phyloP scores from a whole-genome alignment of 2,888 invertebrate genomes.

The Pristionchus exspectatus region DNA sequence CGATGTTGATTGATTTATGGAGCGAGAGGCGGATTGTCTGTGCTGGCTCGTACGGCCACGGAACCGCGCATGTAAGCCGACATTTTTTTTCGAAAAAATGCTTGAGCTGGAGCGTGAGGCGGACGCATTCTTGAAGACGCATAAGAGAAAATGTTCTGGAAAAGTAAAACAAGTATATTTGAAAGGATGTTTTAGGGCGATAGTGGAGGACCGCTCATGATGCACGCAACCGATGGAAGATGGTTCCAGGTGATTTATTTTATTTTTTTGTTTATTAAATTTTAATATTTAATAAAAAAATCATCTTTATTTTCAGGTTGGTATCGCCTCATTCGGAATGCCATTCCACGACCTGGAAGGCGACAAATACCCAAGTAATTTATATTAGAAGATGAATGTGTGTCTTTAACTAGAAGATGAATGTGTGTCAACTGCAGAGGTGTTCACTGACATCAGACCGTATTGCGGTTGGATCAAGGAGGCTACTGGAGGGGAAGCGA shows the following conservation, averaged over 20 bases:
- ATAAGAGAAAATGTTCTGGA: too few relatives aligned
- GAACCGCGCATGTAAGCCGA: too few relatives aligned
- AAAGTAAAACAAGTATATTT: neutral
- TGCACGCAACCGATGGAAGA: neutral
- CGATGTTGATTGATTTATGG: neutral
- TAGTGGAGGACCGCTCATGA: neutral
- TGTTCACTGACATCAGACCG: neutral
- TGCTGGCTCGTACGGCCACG: neutral
- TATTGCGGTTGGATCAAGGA: neutral
- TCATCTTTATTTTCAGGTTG: neutral
- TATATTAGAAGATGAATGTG: too few relatives aligned
- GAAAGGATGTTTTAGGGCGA: neutral
- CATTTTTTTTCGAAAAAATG: too few relatives aligned
- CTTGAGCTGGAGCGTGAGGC: too few relatives aligned
- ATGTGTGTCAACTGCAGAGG: neutral
- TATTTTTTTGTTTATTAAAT: too few relatives aligned
- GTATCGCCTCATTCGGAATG: neutral
- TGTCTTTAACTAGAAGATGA: neutral
- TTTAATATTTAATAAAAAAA: too few relatives aligned
- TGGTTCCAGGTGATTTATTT: neutral
- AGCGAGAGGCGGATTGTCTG: neutral
- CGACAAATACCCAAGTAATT: neutral
- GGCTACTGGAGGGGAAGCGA: neutral
- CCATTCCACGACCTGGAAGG: neutral
- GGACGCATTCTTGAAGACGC: too few relatives aligned